Evolutionary conservation across 1,140 invertebrate genomes (phyloP), one percentile per base, ranked within the genome.

Genomic region (Neodiprion fabricii): DNA sequence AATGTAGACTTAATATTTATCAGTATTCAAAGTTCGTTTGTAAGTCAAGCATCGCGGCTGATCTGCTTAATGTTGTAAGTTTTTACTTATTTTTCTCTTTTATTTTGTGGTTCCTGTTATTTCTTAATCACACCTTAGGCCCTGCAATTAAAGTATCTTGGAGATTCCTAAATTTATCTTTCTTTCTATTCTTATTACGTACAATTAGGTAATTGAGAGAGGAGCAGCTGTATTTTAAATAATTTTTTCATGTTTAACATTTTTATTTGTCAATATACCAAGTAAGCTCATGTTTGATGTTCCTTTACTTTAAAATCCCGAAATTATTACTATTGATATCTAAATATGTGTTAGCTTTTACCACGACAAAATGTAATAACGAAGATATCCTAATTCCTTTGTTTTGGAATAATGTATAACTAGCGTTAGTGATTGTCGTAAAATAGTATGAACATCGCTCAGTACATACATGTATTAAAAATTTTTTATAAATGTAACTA

Each of bases 1-100:
- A 61, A 61, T n/a, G n/a, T 61, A 61, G 53, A 61, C 53, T 21
- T 69, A 69, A 78, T 70, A 76, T 72, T 79, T 83, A 84, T 85
- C 85, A 84, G 78, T 82, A 84, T 78, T 81, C 81, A 83, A 80
- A 82, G 85, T 84, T 85, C 80, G 75, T 75, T 75, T 76, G 48
- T 71, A 77, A 74, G 53, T 12, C 11, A 61, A 61, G n/a, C 3
- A 12, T 61, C 11, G 11, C 53, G 11, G n/a, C 53, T 61, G 53
- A 61, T n/a, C 11, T 61, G 53, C 53, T 61, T 61, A 61, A 61
- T 61, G n/a, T 12, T n/a, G 7, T 40, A 40, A 61, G 53, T 61
- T 12, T 61, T n/a, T 61, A 11, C 11, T 12, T 61, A 61, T 61
- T 4, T 61, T 61, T 61, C 1, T 61, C 11, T 1, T 61, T 61